Evolutionary conservation across 2,797 vertebrate genomes (phyloP).

Genomic region (Bovichtus variegatus): DNA sequence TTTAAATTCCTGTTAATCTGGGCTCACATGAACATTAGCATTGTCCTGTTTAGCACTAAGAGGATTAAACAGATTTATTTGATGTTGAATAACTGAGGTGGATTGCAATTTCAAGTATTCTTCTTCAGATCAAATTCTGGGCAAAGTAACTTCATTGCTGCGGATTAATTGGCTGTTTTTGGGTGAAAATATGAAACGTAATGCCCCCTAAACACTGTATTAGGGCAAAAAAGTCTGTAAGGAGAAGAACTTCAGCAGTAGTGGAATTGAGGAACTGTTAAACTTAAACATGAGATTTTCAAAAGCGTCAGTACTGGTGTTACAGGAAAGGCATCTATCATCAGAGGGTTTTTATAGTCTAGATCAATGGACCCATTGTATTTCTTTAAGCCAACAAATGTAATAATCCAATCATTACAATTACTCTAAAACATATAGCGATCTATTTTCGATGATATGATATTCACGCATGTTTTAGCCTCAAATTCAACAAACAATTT

Average conservation of each 20-base stretch:
- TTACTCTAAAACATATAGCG: too few species aligned
- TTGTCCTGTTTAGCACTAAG: conserved; percentile 35
- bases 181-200: neutral
- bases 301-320: neutral
- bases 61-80: conserved; percentile 53
- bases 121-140: neutral
- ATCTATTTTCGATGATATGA: too few species aligned
- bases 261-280: too few species aligned
- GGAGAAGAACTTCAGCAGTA: too few species aligned
- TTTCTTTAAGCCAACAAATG: too few species aligned
- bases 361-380: too few species aligned
- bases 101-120: conserved; percentile 10
- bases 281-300: neutral
- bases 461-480: too few species aligned
- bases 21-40: conserved; percentile 59
- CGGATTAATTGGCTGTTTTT: neutral
- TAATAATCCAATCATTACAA: too few species aligned
- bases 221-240: neutral
- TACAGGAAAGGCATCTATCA: neutral
- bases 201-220: neutral
- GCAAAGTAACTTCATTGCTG: neutral
- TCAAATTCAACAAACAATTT: too few species aligned
- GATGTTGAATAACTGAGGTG: conserved; percentile 14
- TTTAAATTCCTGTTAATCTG: conserved; percentile 70
- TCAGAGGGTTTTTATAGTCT: too few species aligned